These are phyloP conservation scores for Pachliopta kotzebuea DNA, from an alignment of 2,888 invertebrate genomes.

Conservation along the genomic window DNA sequence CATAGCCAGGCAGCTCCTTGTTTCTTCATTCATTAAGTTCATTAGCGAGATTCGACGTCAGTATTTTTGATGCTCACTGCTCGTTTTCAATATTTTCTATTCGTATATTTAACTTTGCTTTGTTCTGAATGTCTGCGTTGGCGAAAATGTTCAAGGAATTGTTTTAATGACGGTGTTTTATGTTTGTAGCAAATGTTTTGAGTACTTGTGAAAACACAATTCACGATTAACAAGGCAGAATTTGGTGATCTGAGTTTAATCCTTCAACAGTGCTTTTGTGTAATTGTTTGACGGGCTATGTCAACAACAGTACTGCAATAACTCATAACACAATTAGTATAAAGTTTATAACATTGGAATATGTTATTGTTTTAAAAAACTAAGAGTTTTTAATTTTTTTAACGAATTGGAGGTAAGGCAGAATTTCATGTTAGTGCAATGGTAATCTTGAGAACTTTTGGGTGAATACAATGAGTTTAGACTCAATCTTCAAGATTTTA, in stretches of 20 bases:
- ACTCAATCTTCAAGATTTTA: constrained; percentile 77
- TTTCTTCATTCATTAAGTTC: constrained; percentile 74
- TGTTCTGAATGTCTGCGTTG: constrained; percentile 61
- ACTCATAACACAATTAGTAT: constrained; percentile 25
- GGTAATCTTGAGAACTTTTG: constrained; percentile 55
- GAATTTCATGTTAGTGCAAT: constrained; percentile 57
- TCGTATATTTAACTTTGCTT: constrained; percentile 65
- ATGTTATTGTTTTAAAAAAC: constrained; percentile 12
- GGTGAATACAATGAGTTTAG: constrained; percentile 72
- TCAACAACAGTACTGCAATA: constrained; percentile 37
- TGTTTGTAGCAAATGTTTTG: constrained; percentile 76
- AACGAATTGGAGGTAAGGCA: constrained; percentile 48
- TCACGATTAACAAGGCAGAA: constrained; percentile 70
- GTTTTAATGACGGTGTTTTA: constrained; percentile 74
- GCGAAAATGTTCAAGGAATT: constrained; percentile 70
- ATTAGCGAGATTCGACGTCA: constrained; percentile 70
- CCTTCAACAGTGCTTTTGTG: constrained; percentile 61
- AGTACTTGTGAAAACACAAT: constrained; percentile 71
- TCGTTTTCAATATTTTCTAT: constrained; percentile 71
- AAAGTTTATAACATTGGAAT: constrained; percentile 13
- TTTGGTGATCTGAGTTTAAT: constrained; percentile 69
- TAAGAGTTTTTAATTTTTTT: constrained; percentile 50
- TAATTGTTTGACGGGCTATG: constrained; percentile 58
- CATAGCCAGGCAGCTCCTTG: constrained; percentile 55
- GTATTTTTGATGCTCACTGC: constrained; percentile 67